Evolutionary conservation across 2,797 vertebrate species (phyloP).

Genomic region (Garrulus glandarius): DNA sequence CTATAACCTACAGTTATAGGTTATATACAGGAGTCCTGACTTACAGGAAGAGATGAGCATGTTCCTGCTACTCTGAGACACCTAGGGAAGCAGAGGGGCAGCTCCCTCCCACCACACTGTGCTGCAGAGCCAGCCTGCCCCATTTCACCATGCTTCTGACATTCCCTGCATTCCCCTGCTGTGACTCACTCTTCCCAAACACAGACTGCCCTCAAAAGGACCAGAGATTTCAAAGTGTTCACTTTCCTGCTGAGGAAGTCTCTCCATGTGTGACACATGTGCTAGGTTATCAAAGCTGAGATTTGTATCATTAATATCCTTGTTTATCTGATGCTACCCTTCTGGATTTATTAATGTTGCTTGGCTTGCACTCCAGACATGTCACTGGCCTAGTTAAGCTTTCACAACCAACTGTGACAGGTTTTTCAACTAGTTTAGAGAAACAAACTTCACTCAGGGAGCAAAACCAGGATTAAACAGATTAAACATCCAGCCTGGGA

Average conservation of each 20-base stretch:
- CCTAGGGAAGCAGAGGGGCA: not conserved
- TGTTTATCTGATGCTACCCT: not conserved
- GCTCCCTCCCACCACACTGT: not conserved
- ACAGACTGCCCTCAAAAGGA: not conserved
- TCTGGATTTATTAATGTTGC: not conserved
- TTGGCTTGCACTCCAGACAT: not conserved
- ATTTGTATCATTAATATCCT: not conserved
- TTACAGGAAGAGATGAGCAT: not conserved
- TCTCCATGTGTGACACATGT: not conserved
- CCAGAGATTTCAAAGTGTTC: not conserved
- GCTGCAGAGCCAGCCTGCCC: not conserved
- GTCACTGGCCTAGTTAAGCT: not conserved
- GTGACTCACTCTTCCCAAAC: slow-evolving; percentile 10
- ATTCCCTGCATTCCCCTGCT: not conserved
- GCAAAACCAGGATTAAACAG: not conserved
- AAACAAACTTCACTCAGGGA: not conserved
- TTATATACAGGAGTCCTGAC: not conserved
- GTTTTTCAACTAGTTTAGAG: not conserved
- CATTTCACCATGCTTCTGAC: not conserved
- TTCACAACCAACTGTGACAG: not conserved
- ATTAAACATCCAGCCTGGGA: not conserved
- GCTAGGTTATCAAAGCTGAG: not conserved
- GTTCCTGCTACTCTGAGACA: not conserved
- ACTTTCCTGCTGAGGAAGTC: not conserved
- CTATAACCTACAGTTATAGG: not conserved